A percentile compares a stretch with the other conserved stretches of the same genome.
Conservation (phyloP, 2,113 vertebrate genomes). For the Microtus montanus region DNA sequence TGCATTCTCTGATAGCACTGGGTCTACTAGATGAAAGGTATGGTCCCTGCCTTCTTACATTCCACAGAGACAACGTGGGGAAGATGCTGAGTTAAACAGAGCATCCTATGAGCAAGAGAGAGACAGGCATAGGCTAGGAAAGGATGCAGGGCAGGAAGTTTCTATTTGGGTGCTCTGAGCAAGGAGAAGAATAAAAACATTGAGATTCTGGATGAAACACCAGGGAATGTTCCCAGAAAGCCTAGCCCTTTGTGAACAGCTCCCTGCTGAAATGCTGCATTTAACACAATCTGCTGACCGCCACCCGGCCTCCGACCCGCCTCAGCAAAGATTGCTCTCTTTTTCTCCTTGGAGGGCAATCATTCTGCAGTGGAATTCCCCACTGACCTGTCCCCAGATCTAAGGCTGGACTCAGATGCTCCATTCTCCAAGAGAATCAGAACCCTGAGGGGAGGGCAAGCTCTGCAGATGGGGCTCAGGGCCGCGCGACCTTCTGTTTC, state of each 20-base stretch:
- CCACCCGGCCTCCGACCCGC: background rate
- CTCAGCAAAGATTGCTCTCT: rapidly evolving
- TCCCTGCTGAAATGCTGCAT: background rate
- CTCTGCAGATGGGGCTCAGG: background rate
- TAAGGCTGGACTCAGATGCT: background rate
- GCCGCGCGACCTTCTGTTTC: background rate
- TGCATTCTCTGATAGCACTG: background rate
- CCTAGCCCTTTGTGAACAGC: background rate
- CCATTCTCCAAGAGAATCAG: background rate
- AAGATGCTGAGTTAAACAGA: background rate
- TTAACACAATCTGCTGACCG: background rate
- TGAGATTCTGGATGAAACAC: background rate
- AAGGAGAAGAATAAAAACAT: background rate
- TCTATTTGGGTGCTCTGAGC: background rate
- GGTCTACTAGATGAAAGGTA: background rate
- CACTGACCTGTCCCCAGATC: background rate
- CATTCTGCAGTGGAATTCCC: background rate
- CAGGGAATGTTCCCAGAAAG: background rate
- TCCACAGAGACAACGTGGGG: no score
- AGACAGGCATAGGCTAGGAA: background rate
- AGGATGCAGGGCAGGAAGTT: rapidly evolving
- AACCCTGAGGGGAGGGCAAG: background rate
- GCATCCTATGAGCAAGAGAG: no score
- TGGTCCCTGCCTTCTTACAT: background rate
- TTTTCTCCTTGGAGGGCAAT: background rate